Evolutionary conservation across 2,797 vertebrate genomes (phyloP).

Genomic region (Graptemys geographica): DNA sequence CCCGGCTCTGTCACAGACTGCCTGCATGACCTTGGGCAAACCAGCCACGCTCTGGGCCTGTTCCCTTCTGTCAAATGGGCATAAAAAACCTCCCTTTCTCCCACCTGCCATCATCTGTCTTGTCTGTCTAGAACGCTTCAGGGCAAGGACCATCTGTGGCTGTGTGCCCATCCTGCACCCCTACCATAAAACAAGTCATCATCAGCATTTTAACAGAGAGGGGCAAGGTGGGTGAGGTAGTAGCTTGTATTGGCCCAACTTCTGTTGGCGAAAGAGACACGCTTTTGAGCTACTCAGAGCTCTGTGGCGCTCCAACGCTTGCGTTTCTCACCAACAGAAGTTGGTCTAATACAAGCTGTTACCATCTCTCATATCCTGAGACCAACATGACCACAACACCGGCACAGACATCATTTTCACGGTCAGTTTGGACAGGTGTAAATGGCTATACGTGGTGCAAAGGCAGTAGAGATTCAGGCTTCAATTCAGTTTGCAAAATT

Average conservation of each 20-base stretch:
- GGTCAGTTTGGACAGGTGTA: too few species aligned
- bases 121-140: background rate
- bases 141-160: background rate
- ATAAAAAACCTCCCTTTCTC: background rate
- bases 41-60: background rate
- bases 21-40: background rate
- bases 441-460: background rate
- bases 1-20: background rate
- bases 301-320: too few species aligned
- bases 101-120: background rate
- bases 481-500: background rate
- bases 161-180: background rate
- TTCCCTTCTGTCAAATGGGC: background rate
- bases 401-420: too few species aligned
- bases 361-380: too few species aligned
- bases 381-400: too few species aligned
- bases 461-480: background rate
- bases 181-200: background rate
- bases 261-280: too few species aligned
- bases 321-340: too few species aligned
- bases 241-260: too few species aligned
- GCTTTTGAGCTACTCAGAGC: too few species aligned
- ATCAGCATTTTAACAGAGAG: background rate
- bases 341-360: too few species aligned
- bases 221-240: background rate